These are phyloP conservation scores for Pangasianodon hypophthalmus DNA, from an alignment of 2,113 vertebrate genomes.

Conservation along the genomic window DNA sequence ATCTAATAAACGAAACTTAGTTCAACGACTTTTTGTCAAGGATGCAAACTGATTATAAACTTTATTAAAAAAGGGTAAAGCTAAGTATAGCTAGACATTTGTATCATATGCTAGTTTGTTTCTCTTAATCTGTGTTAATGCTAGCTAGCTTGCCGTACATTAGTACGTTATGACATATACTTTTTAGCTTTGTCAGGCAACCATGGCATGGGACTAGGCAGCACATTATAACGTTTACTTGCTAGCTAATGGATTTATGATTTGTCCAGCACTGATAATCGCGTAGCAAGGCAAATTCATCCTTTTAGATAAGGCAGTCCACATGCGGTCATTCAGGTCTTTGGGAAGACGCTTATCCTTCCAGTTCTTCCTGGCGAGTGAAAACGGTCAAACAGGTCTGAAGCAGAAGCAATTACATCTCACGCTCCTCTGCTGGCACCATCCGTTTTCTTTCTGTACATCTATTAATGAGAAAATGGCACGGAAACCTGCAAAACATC, in stretches of 20 bases:
- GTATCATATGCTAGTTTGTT: neutral
- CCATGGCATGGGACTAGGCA: neutral
- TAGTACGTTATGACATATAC: neutral
- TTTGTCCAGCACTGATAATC: neutral
- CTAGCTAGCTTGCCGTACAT: neutral
- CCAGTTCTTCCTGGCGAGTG: neutral
- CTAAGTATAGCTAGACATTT: neutral
- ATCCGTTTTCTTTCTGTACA: neutral
- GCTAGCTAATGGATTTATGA: neutral
- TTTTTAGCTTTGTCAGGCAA: neutral
- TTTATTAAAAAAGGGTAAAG: neutral
- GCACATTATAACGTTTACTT: neutral
- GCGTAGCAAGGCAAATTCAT: neutral
- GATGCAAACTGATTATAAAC: neutral
- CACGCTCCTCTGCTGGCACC: neutral
- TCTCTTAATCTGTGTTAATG: neutral
- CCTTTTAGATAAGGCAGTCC: neutral
- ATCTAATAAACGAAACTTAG: neutral
- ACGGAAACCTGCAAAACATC: conserved; percentile 7
- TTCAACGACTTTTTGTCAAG: neutral
- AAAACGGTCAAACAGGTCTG: neutral
- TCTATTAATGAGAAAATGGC: conserved; percentile 8
- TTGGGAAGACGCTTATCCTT: neutral
- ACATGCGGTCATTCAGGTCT: neutral
- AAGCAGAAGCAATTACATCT: neutral